Evolutionary conservation across 1,140 invertebrate genomes (phyloP).

Genomic region (Plutomurus gul): DNA sequence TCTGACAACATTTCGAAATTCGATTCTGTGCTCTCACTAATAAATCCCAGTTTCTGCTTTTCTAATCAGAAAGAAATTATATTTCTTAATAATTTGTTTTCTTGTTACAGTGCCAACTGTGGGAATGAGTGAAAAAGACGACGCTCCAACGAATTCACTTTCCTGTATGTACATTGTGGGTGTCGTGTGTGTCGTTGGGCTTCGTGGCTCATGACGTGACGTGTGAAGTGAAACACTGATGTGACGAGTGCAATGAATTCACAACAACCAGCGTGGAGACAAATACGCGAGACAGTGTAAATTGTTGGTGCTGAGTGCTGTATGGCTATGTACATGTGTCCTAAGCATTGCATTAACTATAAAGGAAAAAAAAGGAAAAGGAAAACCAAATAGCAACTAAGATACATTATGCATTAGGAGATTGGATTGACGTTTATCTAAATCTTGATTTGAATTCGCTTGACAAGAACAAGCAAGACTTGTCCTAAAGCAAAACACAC

Average conservation of each 20-base stretch:
- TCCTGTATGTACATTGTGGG: not conserved
- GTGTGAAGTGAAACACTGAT: not conserved
- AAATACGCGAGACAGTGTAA: no score
- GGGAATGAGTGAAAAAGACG: not conserved
- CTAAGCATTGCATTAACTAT: not conserved
- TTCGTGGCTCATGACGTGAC: no score
- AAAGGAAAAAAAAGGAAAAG: not conserved
- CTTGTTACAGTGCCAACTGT: slow-evolving; percentile 15
- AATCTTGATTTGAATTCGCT: slow-evolving; percentile 2
- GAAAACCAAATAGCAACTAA: not conserved
- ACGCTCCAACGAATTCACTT: not conserved
- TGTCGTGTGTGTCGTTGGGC: no score
- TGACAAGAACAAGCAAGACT: not conserved
- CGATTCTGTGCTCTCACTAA: not conserved
- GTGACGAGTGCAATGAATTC: not conserved
- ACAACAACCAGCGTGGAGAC: not conserved
- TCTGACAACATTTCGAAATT: not conserved
- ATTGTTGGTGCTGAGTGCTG: not conserved
- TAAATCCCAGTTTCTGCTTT: not conserved
- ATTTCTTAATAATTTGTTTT: not conserved
- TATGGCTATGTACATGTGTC: not conserved
- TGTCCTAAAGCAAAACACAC: not conserved
- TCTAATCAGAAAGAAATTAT: not conserved
- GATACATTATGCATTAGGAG: slow-evolving; percentile 8
- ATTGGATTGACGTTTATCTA: slow-evolving; percentile 17